Percentiles rank a stretch among this genome's conserved stretches.
These are phyloP conservation scores for Sebastes glaucus DNA, from an alignment of 2,797 vertebrate species.

Conservation along the genomic window DNA sequence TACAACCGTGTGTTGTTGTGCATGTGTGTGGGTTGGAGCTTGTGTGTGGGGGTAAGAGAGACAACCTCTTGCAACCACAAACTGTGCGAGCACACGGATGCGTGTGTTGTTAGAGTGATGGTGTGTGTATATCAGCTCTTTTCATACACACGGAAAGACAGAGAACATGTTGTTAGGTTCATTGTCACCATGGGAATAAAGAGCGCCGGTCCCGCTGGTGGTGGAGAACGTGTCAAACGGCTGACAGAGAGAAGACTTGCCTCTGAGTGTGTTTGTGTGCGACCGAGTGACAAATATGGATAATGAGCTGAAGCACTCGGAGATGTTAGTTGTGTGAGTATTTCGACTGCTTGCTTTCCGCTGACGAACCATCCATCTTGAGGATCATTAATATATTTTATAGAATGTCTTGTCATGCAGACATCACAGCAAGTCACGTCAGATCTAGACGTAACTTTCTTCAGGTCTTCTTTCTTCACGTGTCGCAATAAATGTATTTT, in stretches of 20 bases:
- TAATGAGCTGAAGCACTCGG: conserved; percentile 50
- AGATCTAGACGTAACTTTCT: too few species aligned
- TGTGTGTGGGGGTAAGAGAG: neutral
- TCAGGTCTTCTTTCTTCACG: neutral
- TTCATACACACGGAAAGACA: conserved; percentile 5
- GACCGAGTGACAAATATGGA: conserved; percentile 46
- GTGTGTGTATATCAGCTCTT: neutral
- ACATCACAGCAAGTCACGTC: neutral
- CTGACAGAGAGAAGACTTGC: conserved; percentile 34
- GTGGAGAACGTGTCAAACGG: conserved; percentile 40
- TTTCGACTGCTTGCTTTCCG: neutral
- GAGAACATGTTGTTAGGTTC: conserved; percentile 25
- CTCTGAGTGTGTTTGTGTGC: conserved; percentile 33
- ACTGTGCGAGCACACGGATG: neutral
- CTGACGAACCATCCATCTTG: neutral
- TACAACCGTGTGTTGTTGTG: conserved; percentile 33
- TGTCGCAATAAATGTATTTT: neutral
- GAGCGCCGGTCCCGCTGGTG: conserved; percentile 28
- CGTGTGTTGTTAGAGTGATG: neutral
- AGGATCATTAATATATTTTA: conserved; percentile 10
- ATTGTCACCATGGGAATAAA: conserved; percentile 50
- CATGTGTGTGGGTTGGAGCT: neutral
- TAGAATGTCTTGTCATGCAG: neutral
- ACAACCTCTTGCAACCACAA: neutral
- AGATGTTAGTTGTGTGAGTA: neutral